These are phyloP conservation scores for Sternarchorhynchus goeldii DNA, from an alignment of 2,797 vertebrate genomes.

Conservation along the genomic window DNA sequence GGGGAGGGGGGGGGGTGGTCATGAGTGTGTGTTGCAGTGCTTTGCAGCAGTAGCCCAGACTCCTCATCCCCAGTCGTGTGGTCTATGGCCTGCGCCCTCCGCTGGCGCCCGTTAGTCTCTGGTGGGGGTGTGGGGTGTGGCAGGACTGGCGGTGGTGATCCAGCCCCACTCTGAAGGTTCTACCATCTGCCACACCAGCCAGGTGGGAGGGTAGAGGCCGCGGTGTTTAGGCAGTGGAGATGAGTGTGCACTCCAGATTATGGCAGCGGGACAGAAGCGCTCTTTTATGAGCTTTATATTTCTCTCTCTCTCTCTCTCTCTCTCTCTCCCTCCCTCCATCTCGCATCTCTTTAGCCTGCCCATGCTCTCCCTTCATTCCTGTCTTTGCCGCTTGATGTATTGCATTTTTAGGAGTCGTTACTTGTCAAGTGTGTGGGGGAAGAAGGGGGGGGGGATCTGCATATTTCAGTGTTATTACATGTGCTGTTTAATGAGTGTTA, in stretches of 20 bases:
- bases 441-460: not conserved
- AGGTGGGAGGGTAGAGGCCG: not conserved
- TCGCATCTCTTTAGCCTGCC: constrained; percentile 21
- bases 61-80: not conserved
- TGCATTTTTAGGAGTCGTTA: constrained; percentile 28
- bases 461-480: not conserved
- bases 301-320: not conserved
- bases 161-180: too few relatives aligned
- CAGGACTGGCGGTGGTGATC: not conserved
- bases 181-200: constrained; percentile 4
- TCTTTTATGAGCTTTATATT: not conserved
- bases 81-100: not conserved
- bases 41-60: constrained; percentile 15
- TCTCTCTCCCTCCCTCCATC: constrained; percentile 31
- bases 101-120: not conserved
- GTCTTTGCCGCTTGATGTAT: constrained; percentile 1
- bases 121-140: not conserved
- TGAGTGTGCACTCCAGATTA: constrained; percentile 9
- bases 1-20: not conserved
- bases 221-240: not conserved
- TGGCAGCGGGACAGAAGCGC: not conserved
- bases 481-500: not conserved
- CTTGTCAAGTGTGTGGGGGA: not conserved
- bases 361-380: not conserved
- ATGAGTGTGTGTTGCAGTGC: constrained; percentile 27